Evolutionary conservation across 2,113 vertebrate species (phyloP), one percentile per base, ranked within the genome.

Genomic region (Litocranius walleri): DNA sequence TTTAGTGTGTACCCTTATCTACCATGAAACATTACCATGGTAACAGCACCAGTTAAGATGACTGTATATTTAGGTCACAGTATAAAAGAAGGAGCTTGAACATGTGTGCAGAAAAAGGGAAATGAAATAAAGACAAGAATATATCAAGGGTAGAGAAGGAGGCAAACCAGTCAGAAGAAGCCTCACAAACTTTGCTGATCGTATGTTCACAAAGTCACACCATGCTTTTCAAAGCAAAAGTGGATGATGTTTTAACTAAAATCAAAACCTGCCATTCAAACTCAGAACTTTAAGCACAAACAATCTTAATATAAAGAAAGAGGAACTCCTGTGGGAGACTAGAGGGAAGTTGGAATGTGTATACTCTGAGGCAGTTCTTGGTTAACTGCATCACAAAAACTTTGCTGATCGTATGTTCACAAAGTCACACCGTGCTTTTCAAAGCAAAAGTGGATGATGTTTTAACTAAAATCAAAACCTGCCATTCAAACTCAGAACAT

Each of bases 1-100:
- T 96, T 95, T 84, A 91, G 83, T 91, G 80, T 96, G 64, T 95
- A 91, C 78, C 54, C 95, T 97, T 97, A 97, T 97, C 94, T 95
- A 90, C 96, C 98, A 91, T 90, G 95, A 94, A 97, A 77, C 54
- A 97, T 98, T 96, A 86, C 98, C 97, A 98, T 98, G 97, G 98
- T 92, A 98, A 98, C 98, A 74, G 96, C 74, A 93, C 94, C 81
- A 97, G 88, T 95, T 96, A 97, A 97, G 94, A 98, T 92, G 97
- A 93, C 56, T 94, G 97, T 96, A 98, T 98, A 98, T 98, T 97
- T 98, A 98, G 98, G 98, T 98, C 98, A 98, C 96, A 96, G 74
- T 97, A 94, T 98, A 96, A 98, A 97, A 96, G 95, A 93, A 94
- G 96, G 87, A 98, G 56, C 92, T 83, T 90, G 84, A 96, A 86